Evolutionary conservation across 2,113 vertebrate species (phyloP).

Genomic region (Myxocyprinus asiaticus): DNA sequence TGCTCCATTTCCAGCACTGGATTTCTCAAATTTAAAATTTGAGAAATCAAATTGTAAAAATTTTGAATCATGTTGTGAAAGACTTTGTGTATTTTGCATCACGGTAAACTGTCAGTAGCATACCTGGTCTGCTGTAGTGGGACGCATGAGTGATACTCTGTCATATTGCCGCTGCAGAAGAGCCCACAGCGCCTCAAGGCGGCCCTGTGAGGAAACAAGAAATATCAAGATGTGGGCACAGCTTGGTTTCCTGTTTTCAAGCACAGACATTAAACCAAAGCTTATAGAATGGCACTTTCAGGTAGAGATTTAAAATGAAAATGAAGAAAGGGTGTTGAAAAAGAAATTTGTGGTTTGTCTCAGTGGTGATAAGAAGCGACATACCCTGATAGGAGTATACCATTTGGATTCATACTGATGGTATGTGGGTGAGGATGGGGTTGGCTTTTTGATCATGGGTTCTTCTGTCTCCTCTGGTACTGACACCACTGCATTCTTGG

Average conservation of each 20-base stretch:
- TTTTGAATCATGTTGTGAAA: neutral
- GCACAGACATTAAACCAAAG: too few relatives aligned
- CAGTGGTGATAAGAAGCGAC: neutral
- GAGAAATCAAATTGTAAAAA: too few relatives aligned
- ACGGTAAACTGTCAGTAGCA: conserved; percentile 41
- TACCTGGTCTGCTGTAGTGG: conserved; percentile 89
- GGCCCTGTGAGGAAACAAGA: conserved; percentile 74
- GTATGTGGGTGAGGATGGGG: conserved; percentile 66
- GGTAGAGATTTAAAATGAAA: neutral
- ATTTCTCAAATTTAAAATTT: neutral
- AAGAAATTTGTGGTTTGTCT: neutral
- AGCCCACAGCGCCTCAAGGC: conserved; percentile 92
- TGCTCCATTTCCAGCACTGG: neutral
- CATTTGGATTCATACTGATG: conserved; percentile 82
- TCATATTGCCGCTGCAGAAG: conserved; percentile 87
- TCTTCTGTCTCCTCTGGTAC: conserved; percentile 84
- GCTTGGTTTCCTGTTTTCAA: neutral
- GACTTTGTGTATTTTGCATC: neutral
- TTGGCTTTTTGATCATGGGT: conserved; percentile 70
- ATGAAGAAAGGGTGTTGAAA: neutral
- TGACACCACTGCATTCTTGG: conserved; percentile 92
- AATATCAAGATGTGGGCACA: neutral
- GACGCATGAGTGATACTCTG: conserved; percentile 94
- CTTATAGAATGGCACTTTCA: too few relatives aligned
- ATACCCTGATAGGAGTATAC: conserved; percentile 97